Evolutionary conservation across 1,140 invertebrate species (phyloP).

Genomic region (Leptinotarsa defecta): DNA sequence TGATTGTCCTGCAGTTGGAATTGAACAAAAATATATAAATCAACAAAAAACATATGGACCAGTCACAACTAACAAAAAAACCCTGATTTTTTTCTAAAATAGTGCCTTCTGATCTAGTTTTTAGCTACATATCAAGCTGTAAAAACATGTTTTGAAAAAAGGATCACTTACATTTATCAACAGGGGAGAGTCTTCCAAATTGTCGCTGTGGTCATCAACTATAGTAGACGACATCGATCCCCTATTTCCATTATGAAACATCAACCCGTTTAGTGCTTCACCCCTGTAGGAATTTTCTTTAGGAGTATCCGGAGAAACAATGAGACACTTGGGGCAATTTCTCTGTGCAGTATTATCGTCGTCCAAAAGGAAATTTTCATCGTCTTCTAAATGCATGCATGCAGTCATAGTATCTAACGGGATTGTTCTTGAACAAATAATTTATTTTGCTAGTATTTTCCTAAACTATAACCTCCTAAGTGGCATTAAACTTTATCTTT

Average conservation of each 20-base stretch:
- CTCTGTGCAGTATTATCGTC: conserved; percentile 36
- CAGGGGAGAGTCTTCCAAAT: conserved; percentile 46
- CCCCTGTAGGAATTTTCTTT: conserved; percentile 25
- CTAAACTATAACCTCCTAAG: neutral
- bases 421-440: neutral
- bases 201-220: conserved; percentile 36
- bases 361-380: conserved; percentile 38
- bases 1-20: too few relatives aligned
- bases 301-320: conserved; percentile 12
- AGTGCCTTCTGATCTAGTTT: too few relatives aligned
- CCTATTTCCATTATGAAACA: conserved; percentile 25
- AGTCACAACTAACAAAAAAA: too few relatives aligned
- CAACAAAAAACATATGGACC: too few relatives aligned
- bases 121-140: neutral
- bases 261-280: conserved; percentile 22
- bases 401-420: conserved; percentile 13
- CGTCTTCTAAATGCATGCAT: conserved; percentile 32
- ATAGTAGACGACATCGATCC: conserved; percentile 21
- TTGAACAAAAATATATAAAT: too few relatives aligned
- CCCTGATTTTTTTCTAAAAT: too few relatives aligned
- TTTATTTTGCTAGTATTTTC: neutral
- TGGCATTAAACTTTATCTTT: neutral
- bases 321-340: conserved; percentile 32
- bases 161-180: conserved; percentile 42
- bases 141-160: conserved; percentile 11